Evolutionary conservation across 2,113 vertebrate genomes (phyloP).

Genomic region (Noturus placidus): DNA sequence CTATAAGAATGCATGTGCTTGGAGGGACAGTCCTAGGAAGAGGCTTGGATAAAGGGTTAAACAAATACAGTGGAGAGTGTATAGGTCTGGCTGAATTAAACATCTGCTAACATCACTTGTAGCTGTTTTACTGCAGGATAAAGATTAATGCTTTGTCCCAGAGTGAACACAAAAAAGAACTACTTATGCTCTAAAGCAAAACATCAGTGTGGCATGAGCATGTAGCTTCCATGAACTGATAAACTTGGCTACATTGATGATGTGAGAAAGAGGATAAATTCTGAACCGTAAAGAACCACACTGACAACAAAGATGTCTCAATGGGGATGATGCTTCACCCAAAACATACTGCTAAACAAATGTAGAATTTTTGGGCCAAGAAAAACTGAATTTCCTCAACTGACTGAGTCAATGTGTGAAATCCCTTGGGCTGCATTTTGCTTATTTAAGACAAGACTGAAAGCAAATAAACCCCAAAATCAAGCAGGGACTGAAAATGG

Average conservation of each 20-base stretch:
- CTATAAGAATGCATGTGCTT: not conserved
- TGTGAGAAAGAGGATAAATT: not conserved
- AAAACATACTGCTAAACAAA: not conserved
- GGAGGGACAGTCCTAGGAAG: not conserved
- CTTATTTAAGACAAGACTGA: slow-evolving; percentile 10
- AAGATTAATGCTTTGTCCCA: not conserved
- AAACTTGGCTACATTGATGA: not conserved
- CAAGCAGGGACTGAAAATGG: not conserved
- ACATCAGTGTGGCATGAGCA: not conserved
- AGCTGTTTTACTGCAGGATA: not conserved
- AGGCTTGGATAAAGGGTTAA: not conserved
- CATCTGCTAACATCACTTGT: not conserved
- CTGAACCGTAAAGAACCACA: not conserved
- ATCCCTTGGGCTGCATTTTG: slow-evolving; percentile 3
- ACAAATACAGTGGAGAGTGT: not conserved
- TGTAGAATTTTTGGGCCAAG: not conserved
- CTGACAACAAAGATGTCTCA: not conserved
- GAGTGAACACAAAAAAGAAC: not conserved
- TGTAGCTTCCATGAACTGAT: not conserved
- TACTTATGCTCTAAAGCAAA: not conserved
- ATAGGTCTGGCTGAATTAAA: not conserved
- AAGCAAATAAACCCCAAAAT: not conserved
- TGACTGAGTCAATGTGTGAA: not conserved
- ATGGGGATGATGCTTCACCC: not conserved
- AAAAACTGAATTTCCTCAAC: not conserved